A percentile compares a stretch with the other conserved stretches of the same genome.
phyloP scores from a whole-genome alignment of 37 sponge, comb jelly and placozoan genomes.

The Aplysina aerophoba region DNA sequence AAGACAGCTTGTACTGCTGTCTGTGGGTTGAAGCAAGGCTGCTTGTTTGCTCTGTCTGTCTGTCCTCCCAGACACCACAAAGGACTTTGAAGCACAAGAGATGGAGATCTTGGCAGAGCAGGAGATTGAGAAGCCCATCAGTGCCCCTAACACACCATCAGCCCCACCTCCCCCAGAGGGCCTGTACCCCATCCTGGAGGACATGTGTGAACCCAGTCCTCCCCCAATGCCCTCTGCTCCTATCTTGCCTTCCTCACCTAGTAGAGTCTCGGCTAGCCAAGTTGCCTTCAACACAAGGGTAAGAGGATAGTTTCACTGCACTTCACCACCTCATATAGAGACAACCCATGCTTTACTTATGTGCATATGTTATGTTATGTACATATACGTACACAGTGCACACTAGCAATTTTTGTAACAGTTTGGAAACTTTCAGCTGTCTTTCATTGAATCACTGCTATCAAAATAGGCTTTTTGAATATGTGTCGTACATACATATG shows the following conservation, averaged over 20 bases:
- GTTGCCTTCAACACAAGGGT: neutral
- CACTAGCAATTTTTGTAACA: too few relatives aligned
- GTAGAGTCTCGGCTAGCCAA: neutral
- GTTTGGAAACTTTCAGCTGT: too few relatives aligned
- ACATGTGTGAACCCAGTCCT: neutral
- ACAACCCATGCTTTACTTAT: neutral
- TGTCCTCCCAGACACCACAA: too few relatives aligned
- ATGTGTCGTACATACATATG: too few relatives aligned
- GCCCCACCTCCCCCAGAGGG: conserved; percentile 27
- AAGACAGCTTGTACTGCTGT: too few relatives aligned
- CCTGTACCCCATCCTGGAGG: conserved; percentile 18
- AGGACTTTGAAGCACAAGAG: too few relatives aligned
- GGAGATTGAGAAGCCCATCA: conserved; percentile 16
- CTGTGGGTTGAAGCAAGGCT: too few relatives aligned
- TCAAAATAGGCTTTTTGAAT: too few relatives aligned
- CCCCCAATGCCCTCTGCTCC: neutral
- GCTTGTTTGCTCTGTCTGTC: too few relatives aligned
- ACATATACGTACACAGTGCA: neutral
- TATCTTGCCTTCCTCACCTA: neutral
- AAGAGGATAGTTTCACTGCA: neutral
- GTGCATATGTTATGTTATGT: neutral
- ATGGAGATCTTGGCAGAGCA: too few relatives aligned
- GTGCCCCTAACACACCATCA: conserved; percentile 28
- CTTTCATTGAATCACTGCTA: too few relatives aligned
- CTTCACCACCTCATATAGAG: neutral